These are phyloP conservation scores for Malurus splendens DNA, from an alignment of 2,797 vertebrate genomes.

Conservation along the genomic window DNA sequence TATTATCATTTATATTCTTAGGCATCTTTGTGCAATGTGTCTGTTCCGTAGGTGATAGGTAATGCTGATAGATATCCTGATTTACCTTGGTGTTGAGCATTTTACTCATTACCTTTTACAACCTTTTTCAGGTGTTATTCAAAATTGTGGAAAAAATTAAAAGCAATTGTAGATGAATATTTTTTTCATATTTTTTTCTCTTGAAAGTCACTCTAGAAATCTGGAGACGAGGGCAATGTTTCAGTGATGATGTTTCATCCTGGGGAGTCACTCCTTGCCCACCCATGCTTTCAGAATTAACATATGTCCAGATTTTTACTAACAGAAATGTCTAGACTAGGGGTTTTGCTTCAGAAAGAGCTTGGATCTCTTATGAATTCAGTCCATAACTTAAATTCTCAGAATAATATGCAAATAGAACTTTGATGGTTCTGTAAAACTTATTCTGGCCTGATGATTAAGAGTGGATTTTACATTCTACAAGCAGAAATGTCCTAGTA, in stretches of 20 bases:
- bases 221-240: neutral
- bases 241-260: neutral
- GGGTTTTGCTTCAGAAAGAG: neutral
- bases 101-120: neutral
- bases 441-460: neutral
- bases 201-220: neutral
- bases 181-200: neutral
- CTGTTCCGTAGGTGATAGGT: slow-evolving; percentile 15
- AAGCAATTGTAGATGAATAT: neutral
- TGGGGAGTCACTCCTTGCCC: neutral
- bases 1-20: slow-evolving; percentile 50
- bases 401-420: neutral
- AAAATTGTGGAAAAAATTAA: neutral
- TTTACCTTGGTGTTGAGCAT: neutral
- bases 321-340: neutral
- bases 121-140: neutral
- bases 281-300: neutral
- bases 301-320: neutral
- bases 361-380: neutral
- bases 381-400: neutral
- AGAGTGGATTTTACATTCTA: neutral
- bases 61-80: slow-evolving; percentile 9
- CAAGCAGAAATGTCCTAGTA: neutral
- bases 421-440: neutral
- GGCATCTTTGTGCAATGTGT: neutral